These are phyloP conservation scores for Tetraneura akinire DNA, from an alignment of 1,140 invertebrate species.

Conservation along the genomic window DNA sequence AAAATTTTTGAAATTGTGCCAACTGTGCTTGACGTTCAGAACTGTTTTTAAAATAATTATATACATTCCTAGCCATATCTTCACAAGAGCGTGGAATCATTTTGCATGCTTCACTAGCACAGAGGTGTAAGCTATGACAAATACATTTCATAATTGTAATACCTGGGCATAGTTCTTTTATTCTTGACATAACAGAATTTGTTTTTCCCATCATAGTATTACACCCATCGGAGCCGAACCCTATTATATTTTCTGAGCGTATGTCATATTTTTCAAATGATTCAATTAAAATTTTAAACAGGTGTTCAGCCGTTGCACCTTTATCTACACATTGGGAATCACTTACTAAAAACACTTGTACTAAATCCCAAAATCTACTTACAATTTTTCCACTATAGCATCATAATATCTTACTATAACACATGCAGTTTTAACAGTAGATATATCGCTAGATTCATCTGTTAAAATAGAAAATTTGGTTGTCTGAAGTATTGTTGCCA, in stretches of 20 bases:
- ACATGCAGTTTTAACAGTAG: slow-evolving; percentile 53
- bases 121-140: slow-evolving; percentile 59
- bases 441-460: slow-evolving; percentile 56
- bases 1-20: slow-evolving; percentile 51
- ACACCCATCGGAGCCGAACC: slow-evolving; percentile 58
- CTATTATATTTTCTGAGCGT: slow-evolving; percentile 33
- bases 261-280: background rate
- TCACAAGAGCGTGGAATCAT: slow-evolving; percentile 54
- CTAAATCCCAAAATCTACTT: slow-evolving; percentile 56
- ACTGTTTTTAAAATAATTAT: background rate
- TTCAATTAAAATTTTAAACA: slow-evolving; percentile 55
- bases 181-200: slow-evolving; percentile 57
- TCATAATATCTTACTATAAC: slow-evolving; percentile 54
- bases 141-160: slow-evolving; percentile 58
- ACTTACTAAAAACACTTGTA: slow-evolving; percentile 54
- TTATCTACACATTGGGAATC: slow-evolving; percentile 55
- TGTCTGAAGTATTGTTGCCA: slow-evolving; percentile 52
- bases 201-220: slow-evolving; percentile 58
- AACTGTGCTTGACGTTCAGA: background rate
- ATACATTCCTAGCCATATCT: background rate
- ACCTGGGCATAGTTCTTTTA: slow-evolving; percentile 56
- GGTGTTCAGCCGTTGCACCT: slow-evolving; percentile 55
- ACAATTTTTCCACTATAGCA: slow-evolving; percentile 52
- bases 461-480: slow-evolving; percentile 55
- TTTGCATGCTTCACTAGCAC: slow-evolving; percentile 57